These are phyloP conservation scores for Sorex araneus DNA, from an alignment of 2,113 vertebrate genomes.

Conservation along the genomic window DNA sequence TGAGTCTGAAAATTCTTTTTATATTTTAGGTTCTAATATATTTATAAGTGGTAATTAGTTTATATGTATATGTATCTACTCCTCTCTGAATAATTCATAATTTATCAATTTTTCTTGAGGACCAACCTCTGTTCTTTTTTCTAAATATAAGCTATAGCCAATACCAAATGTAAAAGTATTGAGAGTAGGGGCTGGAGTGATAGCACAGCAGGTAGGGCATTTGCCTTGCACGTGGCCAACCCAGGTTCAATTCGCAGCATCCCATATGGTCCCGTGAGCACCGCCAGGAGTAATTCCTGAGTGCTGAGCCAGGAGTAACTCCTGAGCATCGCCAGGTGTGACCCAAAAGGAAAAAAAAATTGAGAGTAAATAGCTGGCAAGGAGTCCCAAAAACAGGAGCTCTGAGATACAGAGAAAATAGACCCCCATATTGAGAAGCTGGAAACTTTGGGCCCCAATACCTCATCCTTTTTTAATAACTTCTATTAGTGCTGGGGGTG, in stretches of 20 bases:
- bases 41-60: slow-evolving; percentile 50
- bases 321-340: too few species aligned
- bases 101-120: slow-evolving; percentile 39
- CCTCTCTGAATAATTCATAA: neutral
- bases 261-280: too few species aligned
- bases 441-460: too few species aligned
- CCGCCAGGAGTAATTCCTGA: too few species aligned
- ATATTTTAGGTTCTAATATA: slow-evolving; percentile 30
- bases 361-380: neutral
- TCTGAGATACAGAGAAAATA: neutral
- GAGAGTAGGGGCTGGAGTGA: too few species aligned
- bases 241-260: too few species aligned
- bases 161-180: neutral
- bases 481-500: too few species aligned
- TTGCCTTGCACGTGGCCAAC: too few species aligned
- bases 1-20: slow-evolving; percentile 39
- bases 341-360: too few species aligned
- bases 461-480: too few species aligned
- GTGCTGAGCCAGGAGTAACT: too few species aligned
- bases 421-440: neutral
- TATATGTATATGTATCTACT: neutral
- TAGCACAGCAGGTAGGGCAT: too few species aligned
- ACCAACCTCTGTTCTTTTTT: neutral
- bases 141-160: neutral
- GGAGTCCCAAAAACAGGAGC: neutral